Conservation (phyloP, 2,113 vertebrate genomes). For the Cryptoleucopteryx plumbea region DNA sequence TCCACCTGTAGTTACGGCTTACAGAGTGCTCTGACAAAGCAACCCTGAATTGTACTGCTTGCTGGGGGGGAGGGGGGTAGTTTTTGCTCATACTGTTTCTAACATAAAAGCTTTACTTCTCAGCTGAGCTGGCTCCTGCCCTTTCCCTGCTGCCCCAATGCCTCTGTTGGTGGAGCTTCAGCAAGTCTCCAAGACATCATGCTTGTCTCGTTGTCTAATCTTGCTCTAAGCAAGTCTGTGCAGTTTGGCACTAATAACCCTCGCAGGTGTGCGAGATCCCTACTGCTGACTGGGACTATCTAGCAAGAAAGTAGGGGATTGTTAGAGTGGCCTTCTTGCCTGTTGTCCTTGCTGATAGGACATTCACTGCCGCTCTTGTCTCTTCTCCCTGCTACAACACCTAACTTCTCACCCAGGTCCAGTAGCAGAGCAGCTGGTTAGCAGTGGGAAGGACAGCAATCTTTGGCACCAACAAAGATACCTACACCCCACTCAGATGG, state of each 20-base stretch:
- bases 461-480: neutral
- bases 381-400: neutral
- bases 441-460: neutral
- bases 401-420: neutral
- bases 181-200: neutral
- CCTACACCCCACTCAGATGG: neutral
- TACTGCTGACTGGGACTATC: neutral
- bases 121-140: neutral
- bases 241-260: neutral
- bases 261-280: neutral
- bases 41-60: neutral
- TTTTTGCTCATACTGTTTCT: neutral
- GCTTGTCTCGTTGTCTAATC: fast-evolving
- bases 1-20: neutral
- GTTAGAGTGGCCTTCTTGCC: neutral
- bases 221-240: neutral
- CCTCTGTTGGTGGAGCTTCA: neutral
- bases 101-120: neutral
- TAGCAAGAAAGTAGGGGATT: neutral
- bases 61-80: fast-evolving
- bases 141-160: neutral
- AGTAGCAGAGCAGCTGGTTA: neutral
- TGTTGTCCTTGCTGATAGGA: neutral
- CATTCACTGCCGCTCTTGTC: neutral
- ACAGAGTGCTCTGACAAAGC: neutral